Evolutionary conservation across 2,797 vertebrate species (phyloP).

Genomic region (Kryptolebias ocellatus): DNA sequence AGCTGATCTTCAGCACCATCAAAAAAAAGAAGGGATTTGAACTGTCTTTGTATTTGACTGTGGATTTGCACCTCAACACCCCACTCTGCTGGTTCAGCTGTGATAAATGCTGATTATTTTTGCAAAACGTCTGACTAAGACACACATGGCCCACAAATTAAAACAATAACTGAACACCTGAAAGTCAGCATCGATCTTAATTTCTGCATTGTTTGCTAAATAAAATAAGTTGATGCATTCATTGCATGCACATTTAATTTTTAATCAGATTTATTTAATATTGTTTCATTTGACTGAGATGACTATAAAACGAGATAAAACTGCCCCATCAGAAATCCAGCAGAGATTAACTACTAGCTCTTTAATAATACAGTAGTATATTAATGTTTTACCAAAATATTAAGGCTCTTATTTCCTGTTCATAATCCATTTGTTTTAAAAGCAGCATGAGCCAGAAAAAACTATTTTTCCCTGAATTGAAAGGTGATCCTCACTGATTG

Average conservation of each 20-base stretch:
- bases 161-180: not conserved
- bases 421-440: not conserved
- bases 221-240: not conserved
- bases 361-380: too few relatives aligned
- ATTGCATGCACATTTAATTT: too few relatives aligned
- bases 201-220: not conserved
- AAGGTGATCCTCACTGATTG: not conserved
- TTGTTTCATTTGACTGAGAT: too few relatives aligned
- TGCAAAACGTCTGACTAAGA: not conserved
- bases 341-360: too few relatives aligned
- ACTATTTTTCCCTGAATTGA: not conserved
- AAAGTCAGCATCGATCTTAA: not conserved
- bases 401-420: not conserved
- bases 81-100: conserved; percentile 67
- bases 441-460: too few relatives aligned
- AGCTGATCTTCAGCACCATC: conserved; percentile 45
- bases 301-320: too few relatives aligned
- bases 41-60: not conserved
- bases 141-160: not conserved
- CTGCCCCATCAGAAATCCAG: too few relatives aligned
- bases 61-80: conserved; percentile 52
- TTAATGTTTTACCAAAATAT: not conserved
- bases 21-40: conserved; percentile 17
- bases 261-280: too few relatives aligned
- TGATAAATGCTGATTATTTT: not conserved